Evolutionary conservation across 1,140 invertebrate genomes (phyloP).

Genomic region (Neotoxoptera formosana): DNA sequence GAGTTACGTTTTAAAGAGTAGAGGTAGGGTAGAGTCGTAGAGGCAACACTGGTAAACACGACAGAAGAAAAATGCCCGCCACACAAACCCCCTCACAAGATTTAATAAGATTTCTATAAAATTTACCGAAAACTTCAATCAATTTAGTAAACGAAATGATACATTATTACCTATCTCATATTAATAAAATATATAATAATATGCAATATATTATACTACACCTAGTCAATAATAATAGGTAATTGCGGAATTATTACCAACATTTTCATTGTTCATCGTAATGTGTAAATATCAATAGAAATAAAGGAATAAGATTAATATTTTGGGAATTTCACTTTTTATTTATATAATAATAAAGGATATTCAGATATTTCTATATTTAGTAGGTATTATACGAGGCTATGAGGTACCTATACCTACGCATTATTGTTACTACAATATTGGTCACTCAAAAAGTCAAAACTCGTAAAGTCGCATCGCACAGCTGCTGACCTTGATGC

Average conservation of each 20-base stretch:
- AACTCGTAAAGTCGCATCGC: neutral
- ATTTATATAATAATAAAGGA: neutral
- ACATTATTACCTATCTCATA: too few relatives aligned
- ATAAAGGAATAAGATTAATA: neutral
- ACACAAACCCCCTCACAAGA: neutral
- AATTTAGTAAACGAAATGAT: neutral
- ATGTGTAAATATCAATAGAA: neutral
- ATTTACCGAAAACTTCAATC: neutral
- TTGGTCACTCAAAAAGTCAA: neutral
- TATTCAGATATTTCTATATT: neutral
- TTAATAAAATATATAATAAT: too few relatives aligned
- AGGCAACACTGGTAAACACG: neutral
- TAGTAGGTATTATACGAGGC: neutral
- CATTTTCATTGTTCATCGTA: neutral
- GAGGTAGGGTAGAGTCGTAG: neutral
- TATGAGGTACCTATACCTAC: neutral
- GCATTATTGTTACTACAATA: neutral
- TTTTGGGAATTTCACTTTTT: neutral
- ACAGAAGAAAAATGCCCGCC: neutral
- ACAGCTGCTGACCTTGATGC: neutral
- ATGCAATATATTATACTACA: too few relatives aligned
- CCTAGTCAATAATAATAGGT: neutral
- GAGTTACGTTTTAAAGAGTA: conserved; percentile 30
- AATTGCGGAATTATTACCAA: neutral
- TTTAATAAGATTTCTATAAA: conserved; percentile 33